Evolutionary conservation across 2,797 vertebrate species (phyloP).

Genomic region (Melanotaenia trifasciata): DNA sequence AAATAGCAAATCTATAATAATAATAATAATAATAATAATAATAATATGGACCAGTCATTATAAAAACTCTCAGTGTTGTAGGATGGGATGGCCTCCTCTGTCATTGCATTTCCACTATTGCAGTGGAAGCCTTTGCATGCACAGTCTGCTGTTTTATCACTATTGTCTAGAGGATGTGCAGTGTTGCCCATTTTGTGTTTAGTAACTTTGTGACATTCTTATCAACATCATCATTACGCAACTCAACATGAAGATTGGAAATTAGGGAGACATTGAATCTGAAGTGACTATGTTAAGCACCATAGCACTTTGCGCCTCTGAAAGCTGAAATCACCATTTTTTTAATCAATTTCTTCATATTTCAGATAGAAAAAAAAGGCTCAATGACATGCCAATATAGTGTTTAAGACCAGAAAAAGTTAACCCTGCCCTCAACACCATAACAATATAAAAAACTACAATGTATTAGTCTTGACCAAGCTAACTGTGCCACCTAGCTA

Average conservation of each 20-base stretch:
- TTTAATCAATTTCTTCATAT: not conserved
- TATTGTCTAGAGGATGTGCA: not conserved
- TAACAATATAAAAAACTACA: not conserved
- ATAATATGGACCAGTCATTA: not conserved
- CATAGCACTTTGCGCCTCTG: too few relatives aligned
- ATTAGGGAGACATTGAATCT: not conserved
- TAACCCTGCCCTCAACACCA: not conserved
- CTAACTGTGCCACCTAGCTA: not conserved
- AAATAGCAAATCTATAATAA: not conserved
- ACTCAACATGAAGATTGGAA: not conserved
- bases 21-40: not conserved
- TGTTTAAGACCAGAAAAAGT: not conserved
- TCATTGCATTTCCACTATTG: not conserved
- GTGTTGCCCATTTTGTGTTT: not conserved
- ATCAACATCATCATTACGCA: not conserved
- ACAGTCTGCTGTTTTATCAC: not conserved
- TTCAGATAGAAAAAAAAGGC: not conserved
- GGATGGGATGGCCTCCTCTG: not conserved
- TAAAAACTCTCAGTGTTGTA: not conserved
- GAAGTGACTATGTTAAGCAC: not conserved
- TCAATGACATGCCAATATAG: not conserved
- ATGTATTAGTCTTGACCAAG: not conserved
- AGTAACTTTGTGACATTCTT: not conserved
- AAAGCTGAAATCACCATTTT: not conserved
- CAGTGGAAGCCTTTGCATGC: not conserved